phyloP scores from a whole-genome alignment of 2,797 vertebrate species.

The Acanthornis magna region DNA sequence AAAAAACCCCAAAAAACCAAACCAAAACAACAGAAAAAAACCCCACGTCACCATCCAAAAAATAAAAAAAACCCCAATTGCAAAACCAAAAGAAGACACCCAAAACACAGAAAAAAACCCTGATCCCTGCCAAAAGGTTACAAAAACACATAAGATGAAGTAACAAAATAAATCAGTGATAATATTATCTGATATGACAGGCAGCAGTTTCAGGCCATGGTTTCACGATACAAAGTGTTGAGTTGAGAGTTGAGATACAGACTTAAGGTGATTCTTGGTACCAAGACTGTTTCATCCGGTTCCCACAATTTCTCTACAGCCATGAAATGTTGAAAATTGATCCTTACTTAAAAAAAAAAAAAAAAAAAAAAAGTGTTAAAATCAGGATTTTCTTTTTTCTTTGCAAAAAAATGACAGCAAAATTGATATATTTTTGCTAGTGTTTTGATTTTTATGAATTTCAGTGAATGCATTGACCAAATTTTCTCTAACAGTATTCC shows the following conservation, averaged over 20 bases:
- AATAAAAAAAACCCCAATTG: neutral
- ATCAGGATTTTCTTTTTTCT: neutral
- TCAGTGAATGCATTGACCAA: neutral
- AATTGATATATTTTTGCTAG: neutral
- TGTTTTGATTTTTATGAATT: neutral
- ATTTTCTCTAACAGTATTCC: neutral
- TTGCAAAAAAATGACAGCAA: neutral
- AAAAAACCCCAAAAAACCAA: neutral
- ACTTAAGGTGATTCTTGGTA: neutral
- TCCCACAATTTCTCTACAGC: neutral
- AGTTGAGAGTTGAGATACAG: neutral
- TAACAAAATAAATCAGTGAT: neutral
- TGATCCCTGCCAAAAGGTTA: neutral
- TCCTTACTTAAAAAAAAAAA: neutral
- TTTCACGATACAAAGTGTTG: neutral
- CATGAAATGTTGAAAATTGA: neutral
- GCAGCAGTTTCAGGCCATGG: neutral
- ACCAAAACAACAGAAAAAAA: neutral
- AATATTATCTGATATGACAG: neutral
- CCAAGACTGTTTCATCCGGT: neutral
- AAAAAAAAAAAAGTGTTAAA: neutral
- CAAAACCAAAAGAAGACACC: neutral
- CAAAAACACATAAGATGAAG: neutral
- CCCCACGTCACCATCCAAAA: too few species aligned
- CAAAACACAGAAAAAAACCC: neutral